These are phyloP conservation scores for Thaumatotibia leucotreta DNA, from an alignment of 1,140 invertebrate species.

Conservation along the genomic window DNA sequence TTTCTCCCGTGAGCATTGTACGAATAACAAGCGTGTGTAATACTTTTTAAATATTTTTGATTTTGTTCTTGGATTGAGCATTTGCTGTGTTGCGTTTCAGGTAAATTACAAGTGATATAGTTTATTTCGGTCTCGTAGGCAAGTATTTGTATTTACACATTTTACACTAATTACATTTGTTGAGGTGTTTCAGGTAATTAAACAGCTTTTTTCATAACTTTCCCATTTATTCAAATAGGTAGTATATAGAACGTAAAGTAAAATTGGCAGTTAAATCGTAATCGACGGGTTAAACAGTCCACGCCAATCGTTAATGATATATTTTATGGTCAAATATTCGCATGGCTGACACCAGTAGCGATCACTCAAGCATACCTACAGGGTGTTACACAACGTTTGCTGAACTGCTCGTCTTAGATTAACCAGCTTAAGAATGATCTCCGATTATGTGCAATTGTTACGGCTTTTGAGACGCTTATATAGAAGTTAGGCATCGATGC, in stretches of 20 bases:
- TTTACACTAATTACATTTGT: too few relatives aligned
- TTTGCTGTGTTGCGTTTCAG: neutral
- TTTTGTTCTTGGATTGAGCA: neutral
- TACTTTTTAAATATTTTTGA: neutral
- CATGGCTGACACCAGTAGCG: neutral
- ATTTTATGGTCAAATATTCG: conserved; percentile 2
- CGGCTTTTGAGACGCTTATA: neutral
- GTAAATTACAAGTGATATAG: neutral
- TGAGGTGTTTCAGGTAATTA: too few relatives aligned
- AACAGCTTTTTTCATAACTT: too few relatives aligned
- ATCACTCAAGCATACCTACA: conserved; percentile 23
- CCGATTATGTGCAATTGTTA: neutral
- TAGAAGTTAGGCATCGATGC: neutral
- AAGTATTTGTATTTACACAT: too few relatives aligned
- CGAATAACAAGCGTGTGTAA: neutral
- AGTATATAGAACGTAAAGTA: neutral
- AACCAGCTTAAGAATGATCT: neutral
- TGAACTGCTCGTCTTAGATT: neutral
- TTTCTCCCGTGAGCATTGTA: neutral
- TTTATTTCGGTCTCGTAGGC: too few relatives aligned
- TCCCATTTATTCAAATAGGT: neutral
- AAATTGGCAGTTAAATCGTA: neutral
- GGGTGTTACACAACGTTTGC: conserved; percentile 9
- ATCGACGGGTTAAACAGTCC: neutral
- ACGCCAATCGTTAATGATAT: neutral